phyloP scores from a whole-genome alignment of 2,888 invertebrate species.

The Desoria tigrina region DNA sequence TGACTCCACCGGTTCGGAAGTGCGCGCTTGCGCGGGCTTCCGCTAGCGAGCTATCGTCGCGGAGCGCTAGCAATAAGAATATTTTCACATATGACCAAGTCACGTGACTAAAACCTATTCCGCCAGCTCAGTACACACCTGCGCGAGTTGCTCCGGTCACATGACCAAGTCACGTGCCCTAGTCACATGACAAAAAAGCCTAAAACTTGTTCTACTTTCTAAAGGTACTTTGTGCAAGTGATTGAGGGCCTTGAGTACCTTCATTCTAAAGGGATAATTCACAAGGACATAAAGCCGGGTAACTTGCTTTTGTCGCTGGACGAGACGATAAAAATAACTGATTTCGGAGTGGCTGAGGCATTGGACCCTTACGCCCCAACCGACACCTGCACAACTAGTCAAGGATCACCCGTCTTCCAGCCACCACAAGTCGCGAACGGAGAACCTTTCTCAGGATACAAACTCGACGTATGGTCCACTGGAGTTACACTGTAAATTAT shows the following conservation, averaged over 20 bases:
- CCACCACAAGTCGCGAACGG: conserved; percentile 99
- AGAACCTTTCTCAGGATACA: conserved; percentile 87
- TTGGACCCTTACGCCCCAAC: conserved; percentile 84
- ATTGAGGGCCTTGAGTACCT: conserved; percentile 87
- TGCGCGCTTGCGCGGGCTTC: too few relatives aligned
- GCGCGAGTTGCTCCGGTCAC: too few relatives aligned
- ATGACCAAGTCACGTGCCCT: too few relatives aligned
- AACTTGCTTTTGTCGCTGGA: conserved; percentile 89
- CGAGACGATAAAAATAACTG: conserved; percentile 92
- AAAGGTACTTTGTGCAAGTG: too few relatives aligned
- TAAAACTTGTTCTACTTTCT: too few relatives aligned
- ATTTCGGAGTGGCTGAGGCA: conserved; percentile 97
- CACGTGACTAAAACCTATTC: too few relatives aligned
- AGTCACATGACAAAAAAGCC: too few relatives aligned
- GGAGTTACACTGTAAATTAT: conserved; percentile 93
- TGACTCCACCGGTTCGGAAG: too few relatives aligned
- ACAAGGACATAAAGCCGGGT: conserved; percentile 98
- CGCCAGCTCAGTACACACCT: too few relatives aligned
- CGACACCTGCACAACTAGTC: conserved; percentile 87
- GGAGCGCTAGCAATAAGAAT: too few relatives aligned
- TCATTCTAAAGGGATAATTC: conserved; percentile 91
- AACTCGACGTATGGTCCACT: conserved; percentile 97
- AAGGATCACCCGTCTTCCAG: conserved; percentile 99
- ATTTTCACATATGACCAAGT: too few relatives aligned
- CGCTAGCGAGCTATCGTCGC: background rate